A percentile compares a stretch with the other conserved stretches of the same genome.
Evolutionary conservation across 2,888 invertebrate species (phyloP).

Genomic region (Dioctria rufipes): DNA sequence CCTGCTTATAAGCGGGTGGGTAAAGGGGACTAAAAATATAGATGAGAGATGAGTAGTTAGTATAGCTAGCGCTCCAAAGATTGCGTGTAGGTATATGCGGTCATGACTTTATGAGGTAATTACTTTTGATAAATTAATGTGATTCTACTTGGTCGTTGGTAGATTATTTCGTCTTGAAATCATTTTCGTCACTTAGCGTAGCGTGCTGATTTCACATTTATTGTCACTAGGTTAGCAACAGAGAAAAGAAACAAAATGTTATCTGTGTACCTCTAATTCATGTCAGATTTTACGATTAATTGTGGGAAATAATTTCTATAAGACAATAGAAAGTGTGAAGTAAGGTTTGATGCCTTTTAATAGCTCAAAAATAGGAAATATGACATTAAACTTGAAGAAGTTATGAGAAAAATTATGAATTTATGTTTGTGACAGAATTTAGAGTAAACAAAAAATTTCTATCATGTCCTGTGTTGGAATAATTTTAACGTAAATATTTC

Average conservation of each 20-base stretch:
- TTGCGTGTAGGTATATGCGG: conserved; percentile 18
- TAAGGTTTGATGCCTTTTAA: conserved; percentile 22
- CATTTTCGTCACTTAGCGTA: conserved; percentile 37
- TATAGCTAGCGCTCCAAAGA: background rate
- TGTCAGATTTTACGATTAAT: conserved; percentile 21
- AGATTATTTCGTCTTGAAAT: conserved; percentile 29
- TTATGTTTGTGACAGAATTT: too few species aligned
- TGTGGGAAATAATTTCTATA: conserved; percentile 15
- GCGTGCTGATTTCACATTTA: conserved; percentile 37
- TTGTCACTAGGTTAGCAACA: conserved; percentile 40
- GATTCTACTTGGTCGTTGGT: background rate
- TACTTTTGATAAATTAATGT: conserved; percentile 46
- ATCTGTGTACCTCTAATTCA: conserved; percentile 1
- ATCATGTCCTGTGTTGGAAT: too few species aligned
- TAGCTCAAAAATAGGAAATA: background rate
- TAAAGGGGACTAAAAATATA: too few species aligned
- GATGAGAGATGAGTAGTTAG: too few species aligned
- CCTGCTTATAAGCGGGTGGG: too few species aligned
- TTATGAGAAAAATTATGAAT: background rate
- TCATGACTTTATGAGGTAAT: conserved; percentile 52
- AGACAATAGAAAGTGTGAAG: conserved; percentile 33
- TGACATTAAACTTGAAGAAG: conserved; percentile 2
- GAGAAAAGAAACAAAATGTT: conserved; percentile 23
- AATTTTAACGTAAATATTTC: too few species aligned
- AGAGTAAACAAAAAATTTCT: too few species aligned